Evolutionary conservation across 2,113 vertebrate genomes (phyloP), one percentile per base, ranked within the genome.

Genomic region (Stomatorhinus ivindoensis): DNA sequence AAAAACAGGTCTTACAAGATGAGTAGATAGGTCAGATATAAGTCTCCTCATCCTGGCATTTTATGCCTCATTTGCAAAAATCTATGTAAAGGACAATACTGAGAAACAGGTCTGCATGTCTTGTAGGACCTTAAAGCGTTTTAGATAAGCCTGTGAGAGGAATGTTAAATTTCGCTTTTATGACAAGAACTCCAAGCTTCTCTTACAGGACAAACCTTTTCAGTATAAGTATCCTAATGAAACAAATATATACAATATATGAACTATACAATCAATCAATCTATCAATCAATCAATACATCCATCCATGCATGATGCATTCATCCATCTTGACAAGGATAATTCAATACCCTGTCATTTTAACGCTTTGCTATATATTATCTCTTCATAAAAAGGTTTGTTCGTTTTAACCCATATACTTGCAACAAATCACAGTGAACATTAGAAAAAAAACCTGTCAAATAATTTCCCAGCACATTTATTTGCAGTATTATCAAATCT

Each of bases 401-500:
- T 39, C 42, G 31, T 5, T 47, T 47, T 88, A 47, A 69, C 55
- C 42, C n/a, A 44, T 55, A 24, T 24, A 27, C 21, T 80, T 87
- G 44, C 31, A 86, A 84, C 44, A 87, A 53, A 44, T 42, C 35
- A 44, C 1, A 76, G 4, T 88, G 39, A 76, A 35, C 46, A 9
- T 83, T 4, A 27, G 5, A 58, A 48, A 51, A n/a, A 89, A 82
- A 19, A 55, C 86, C 83, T 55, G 61, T 46, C 88, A 88, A 61
- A 82, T 90, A 90, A 91, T 89, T 88, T 91, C 73, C 87, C 10
- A 48, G 85, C 91, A 93, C 73, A 17, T 42, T 91, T 88, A 84
- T 90, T 51, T 87, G 92, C 35, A 80, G 35, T 19, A 89, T 91
- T 27, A 27, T 69, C 91, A 92, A 10, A 31, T 88, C 89, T 90